Percentiles rank a stretch among this genome's conserved stretches.
Conservation (phyloP, 2,797 vertebrate genomes). For the Triplophysa yarkandensis region DNA sequence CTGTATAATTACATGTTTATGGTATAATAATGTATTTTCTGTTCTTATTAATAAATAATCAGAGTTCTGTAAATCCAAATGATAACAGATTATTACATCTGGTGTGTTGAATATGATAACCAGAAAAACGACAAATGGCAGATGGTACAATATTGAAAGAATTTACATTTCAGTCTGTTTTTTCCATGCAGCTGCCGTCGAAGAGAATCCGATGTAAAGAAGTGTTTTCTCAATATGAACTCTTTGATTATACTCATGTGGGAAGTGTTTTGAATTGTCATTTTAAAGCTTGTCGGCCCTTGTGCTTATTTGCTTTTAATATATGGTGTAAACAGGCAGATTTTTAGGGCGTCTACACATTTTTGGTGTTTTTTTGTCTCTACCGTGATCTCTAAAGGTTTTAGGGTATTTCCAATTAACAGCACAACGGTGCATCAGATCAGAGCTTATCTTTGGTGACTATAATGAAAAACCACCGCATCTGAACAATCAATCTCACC, state of each 20-base stretch:
- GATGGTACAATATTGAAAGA: background rate
- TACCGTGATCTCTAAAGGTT: background rate
- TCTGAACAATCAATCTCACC: constrained; percentile 26
- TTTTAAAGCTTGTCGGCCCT: background rate
- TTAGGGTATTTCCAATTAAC: constrained; percentile 2
- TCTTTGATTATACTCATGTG: background rate
- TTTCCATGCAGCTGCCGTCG: background rate
- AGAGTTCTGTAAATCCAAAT: no score
- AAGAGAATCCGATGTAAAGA: background rate
- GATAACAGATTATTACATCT: background rate
- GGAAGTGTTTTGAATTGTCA: background rate
- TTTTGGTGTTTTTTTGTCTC: background rate
- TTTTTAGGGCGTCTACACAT: background rate
- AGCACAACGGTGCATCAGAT: background rate
- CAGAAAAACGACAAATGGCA: background rate
- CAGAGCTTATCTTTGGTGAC: constrained; percentile 12
- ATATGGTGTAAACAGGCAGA: background rate
- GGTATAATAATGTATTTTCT: no score
- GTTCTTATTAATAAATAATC: no score
- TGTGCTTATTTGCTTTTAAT: background rate
- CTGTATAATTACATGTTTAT: no score
- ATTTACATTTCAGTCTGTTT: background rate
- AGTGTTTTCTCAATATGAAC: background rate
- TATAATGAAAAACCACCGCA: constrained; percentile 16
- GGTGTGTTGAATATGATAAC: background rate